Conservation (phyloP, 2,888 invertebrate species). For the Erebia epiphron region DNA sequence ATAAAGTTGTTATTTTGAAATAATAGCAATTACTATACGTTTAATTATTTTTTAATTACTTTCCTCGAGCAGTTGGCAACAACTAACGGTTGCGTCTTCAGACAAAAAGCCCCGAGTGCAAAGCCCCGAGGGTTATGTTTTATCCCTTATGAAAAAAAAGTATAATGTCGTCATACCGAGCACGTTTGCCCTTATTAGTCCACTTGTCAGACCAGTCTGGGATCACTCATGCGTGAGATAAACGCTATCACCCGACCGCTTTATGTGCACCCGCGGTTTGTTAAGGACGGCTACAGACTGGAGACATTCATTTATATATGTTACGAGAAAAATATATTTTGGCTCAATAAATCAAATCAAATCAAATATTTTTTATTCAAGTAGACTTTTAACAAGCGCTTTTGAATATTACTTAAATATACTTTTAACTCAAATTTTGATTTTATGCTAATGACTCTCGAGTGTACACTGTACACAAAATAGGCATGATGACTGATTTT, state of each 20-base stretch:
- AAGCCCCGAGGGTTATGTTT: slow-evolving; percentile 60
- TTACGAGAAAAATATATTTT: background rate
- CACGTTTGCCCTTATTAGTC: slow-evolving; percentile 68
- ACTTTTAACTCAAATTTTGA: too few species aligned
- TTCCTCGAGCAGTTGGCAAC: slow-evolving; percentile 14
- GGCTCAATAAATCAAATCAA: too few species aligned
- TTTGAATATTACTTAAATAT: too few species aligned
- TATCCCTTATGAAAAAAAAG: slow-evolving; percentile 55
- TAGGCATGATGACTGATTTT: too few species aligned
- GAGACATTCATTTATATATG: slow-evolving; percentile 14
- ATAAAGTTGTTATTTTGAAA: too few species aligned
- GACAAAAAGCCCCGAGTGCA: slow-evolving; percentile 58
- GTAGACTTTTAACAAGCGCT: too few species aligned
- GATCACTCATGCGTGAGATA: slow-evolving; percentile 53
- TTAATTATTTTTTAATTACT: background rate
- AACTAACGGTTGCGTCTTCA: slow-evolving; percentile 40
- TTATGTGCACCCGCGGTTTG: slow-evolving; percentile 27
- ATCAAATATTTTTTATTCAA: too few species aligned
- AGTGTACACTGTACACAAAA: too few species aligned
- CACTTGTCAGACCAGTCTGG: slow-evolving; percentile 54
- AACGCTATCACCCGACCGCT: slow-evolving; percentile 42
- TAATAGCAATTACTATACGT: background rate
- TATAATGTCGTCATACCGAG: slow-evolving; percentile 64
- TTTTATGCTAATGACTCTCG: too few species aligned
- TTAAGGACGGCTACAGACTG: slow-evolving; percentile 6